phyloP scores from a whole-genome alignment of 1,140 invertebrate genomes.

The Nymphalis io region DNA sequence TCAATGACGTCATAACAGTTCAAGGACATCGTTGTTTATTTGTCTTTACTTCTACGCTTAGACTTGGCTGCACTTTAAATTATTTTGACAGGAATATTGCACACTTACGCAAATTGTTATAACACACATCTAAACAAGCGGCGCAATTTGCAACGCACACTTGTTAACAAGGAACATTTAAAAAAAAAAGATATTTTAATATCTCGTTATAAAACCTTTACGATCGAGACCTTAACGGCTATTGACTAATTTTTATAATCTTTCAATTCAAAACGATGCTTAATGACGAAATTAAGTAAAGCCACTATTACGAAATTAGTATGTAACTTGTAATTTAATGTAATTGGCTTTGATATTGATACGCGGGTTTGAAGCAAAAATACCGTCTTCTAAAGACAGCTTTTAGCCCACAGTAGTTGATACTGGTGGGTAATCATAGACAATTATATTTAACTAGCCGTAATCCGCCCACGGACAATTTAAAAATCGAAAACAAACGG shows the following conservation, averaged over 20 bases:
- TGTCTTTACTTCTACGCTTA: too few relatives aligned
- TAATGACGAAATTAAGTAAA: constrained; percentile 7
- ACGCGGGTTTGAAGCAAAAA: constrained; percentile 28
- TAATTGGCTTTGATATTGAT: constrained; percentile 25
- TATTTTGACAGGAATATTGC: too few relatives aligned
- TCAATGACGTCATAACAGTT: too few relatives aligned
- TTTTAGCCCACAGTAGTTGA: constrained; percentile 37
- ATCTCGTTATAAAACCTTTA: neutral
- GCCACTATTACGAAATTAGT: neutral
- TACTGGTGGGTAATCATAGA: constrained; percentile 42
- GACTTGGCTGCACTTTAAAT: too few relatives aligned
- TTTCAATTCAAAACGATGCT: constrained; percentile 8
- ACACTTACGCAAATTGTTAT: too few relatives aligned
- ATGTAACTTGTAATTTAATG: constrained; percentile 29
- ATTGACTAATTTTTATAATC: constrained; percentile 9
- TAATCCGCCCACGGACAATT: constrained; percentile 42
- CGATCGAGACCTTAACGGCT: neutral
- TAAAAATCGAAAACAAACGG: constrained; percentile 30
- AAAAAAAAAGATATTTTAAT: neutral
- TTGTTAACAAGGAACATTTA: neutral
- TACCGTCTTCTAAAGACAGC: constrained; percentile 29
- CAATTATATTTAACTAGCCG: constrained; percentile 44
- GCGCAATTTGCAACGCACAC: too few relatives aligned
- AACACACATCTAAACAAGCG: too few relatives aligned
- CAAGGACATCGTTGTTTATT: too few relatives aligned